Base-by-base conservation (phyloP, 2,113 vertebrate genomes). In the Strigops habroptila region DNA sequence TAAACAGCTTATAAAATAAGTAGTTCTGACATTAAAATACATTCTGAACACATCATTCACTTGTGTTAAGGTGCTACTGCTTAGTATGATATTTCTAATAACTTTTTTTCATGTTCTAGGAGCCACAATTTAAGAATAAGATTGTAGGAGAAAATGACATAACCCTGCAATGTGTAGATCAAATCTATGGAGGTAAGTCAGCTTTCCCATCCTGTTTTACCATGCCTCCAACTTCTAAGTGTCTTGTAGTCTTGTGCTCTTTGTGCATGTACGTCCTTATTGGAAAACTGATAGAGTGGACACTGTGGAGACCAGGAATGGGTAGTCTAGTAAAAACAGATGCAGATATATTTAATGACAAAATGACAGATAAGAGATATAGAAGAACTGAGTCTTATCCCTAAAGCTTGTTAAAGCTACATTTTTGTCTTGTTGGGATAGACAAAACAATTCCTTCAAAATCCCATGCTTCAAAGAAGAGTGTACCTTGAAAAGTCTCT, bases 71-170 rank as follows among this genome's bases (percentile, higher is more conserved):
- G 8, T 88, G 24, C 16, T 86, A 7, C 14, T 90, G 41, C 17
- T 39, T 67, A 39, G 37, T 69, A 37, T 84, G 59, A 68, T 43
- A 41, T 70, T 83, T 46, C 18, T n/a, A 10, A 59, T 14, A 39
- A 3, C 39, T 23, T 51, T 78, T 78, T 73, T 91, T 52, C 68
- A 3, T 90, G 8, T 98, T 98, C 41, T 82, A 99, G 99, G 97
- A 97, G 60, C 97, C 95, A 48, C 98, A 98, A 18, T 98, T 99
- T 97, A 98, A 98, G 96, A 99, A 99, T 96, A 99, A 99, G 86
- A 97, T 99, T 22, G 95, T 99, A 91, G 98, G 98, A 95, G 98
- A 98, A 98, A 99, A 99, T 93, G 98, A 99, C 82, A 98, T 99
- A 93, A 98, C 98, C 33, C 97, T 99, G n/a, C 98, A 98, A 79